Conservation (phyloP, 2,888 invertebrate species). For the Eristalinus aeneus region DNA sequence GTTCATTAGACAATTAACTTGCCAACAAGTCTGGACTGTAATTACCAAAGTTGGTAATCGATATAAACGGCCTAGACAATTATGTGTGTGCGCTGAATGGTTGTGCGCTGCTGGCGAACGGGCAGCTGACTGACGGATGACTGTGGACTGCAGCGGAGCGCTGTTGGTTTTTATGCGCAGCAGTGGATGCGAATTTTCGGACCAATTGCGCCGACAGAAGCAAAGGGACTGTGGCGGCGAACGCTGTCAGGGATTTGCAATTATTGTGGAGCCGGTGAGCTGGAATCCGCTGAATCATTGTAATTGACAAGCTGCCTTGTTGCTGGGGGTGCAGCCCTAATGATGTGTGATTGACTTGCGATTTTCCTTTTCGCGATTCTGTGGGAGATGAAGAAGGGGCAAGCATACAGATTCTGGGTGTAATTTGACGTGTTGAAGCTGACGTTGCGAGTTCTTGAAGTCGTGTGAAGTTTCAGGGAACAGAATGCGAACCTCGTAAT, state of each 20-base stretch:
- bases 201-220: no score
- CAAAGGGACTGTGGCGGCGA: background rate
- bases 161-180: background rate
- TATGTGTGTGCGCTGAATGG: conserved; percentile 25
- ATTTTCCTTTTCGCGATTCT: background rate
- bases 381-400: no score
- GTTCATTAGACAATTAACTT: conserved; percentile 77
- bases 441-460: no score
- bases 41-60: conserved; percentile 67
- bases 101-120: background rate
- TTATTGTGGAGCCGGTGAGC: conserved; percentile 4
- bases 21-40: conserved; percentile 79
- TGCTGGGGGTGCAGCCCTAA: background rate
- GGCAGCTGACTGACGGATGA: background rate
- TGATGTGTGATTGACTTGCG: conserved; percentile 14
- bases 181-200: background rate
- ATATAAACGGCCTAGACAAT: conserved; percentile 60
- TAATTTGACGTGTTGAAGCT: no score
- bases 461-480: no score
- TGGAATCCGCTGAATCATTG: conserved; percentile 20
- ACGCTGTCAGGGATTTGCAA: background rate
- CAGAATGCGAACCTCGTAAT: no score
- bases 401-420: no score
- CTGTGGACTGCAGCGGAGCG: background rate
- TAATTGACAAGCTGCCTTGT: background rate